phyloP scores from a whole-genome alignment of 2,113 vertebrate species.

The Theropithecus gelada region DNA sequence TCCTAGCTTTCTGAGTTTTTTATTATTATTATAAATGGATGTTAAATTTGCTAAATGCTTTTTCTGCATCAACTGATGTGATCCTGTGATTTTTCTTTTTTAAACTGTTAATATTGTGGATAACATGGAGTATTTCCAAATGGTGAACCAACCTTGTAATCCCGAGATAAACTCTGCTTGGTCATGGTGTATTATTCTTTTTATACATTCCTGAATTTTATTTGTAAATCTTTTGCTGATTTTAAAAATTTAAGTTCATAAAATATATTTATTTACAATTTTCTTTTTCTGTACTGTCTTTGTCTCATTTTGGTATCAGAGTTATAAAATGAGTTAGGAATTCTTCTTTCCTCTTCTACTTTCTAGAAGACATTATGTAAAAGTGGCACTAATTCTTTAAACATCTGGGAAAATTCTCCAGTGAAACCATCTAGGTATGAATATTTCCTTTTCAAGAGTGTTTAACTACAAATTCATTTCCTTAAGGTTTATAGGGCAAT shows the following conservation, averaged over 20 bases:
- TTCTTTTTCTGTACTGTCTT: constrained; percentile 16
- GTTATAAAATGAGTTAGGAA: background rate
- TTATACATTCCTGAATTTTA: background rate
- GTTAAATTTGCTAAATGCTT: background rate
- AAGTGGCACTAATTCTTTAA: background rate
- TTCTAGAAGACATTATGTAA: background rate
- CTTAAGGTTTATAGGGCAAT: background rate
- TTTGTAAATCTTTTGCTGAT: background rate
- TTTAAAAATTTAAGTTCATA: background rate
- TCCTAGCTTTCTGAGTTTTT: background rate
- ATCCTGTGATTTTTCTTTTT: background rate
- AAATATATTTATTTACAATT: background rate
- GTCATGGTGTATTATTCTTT: background rate
- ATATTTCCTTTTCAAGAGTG: background rate
- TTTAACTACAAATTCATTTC: constrained; percentile 7
- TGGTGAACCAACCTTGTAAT: background rate
- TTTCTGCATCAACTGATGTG: background rate
- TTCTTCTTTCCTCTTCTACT: background rate
- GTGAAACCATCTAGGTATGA: background rate
- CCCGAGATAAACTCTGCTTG: background rate
- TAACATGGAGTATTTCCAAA: background rate
- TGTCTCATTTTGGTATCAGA: background rate
- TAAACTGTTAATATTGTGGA: background rate
- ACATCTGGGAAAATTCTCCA: background rate
- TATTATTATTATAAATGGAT: background rate